Conservation (phyloP, 2,113 vertebrate genomes). For the Mixornis gularis region DNA sequence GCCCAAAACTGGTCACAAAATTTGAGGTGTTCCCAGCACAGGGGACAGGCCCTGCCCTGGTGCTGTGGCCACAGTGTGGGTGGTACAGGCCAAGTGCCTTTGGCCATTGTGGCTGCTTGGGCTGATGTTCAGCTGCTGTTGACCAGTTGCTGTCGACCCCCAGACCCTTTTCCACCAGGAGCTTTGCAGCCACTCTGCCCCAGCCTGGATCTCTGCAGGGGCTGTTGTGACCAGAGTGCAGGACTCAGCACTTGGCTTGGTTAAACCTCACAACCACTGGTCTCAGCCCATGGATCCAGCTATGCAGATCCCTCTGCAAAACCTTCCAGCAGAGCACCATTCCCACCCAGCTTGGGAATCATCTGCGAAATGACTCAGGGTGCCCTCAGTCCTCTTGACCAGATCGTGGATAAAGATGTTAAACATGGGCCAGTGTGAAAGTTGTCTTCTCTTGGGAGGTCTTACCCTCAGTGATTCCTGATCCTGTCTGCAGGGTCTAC, state of each 20-base stretch:
- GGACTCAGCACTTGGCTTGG: fast-evolving
- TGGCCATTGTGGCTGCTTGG: background rate
- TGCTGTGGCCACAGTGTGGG: background rate
- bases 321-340: background rate
- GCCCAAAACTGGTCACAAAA: background rate
- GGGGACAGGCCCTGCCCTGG: background rate
- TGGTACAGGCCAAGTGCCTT: background rate
- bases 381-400: background rate
- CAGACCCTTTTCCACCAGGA: background rate
- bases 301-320: background rate
- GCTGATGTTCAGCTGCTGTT: background rate
- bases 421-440: fast-evolving
- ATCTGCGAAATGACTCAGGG: background rate
- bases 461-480: background rate
- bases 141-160: background rate
- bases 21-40: background rate
- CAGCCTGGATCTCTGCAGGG: background rate
- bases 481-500: background rate
- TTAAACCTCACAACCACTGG: background rate
- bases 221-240: background rate
- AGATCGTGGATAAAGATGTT: no score
- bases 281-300: background rate
- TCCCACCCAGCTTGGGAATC: background rate
- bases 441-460: background rate
- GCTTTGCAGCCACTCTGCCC: background rate